Base-by-base conservation (phyloP, 1,140 invertebrate species). In the Teleogryllus occipitalis region DNA sequence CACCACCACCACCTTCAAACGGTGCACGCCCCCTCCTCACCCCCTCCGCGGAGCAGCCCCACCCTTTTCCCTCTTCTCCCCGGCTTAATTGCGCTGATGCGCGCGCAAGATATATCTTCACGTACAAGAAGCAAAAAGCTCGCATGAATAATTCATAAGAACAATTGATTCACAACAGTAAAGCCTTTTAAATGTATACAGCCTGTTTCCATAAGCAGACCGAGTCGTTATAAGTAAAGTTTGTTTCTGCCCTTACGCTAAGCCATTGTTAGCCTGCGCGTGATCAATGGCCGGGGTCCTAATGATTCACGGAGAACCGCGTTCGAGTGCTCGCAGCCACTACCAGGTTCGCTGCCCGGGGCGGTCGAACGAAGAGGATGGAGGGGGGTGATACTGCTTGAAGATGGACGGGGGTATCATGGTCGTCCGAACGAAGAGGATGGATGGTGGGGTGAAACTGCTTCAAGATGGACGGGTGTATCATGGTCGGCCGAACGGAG, bases 131-230 rank as follows among this genome's bases (percentile, higher is more conserved):
- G 54, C 54, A 65, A 65, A 65, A 65, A 65, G 54, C 54, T 65
- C 54, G 10, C 54, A 65, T 65, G 54, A 65, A 65, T 65, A 65
- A 65, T 65, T 65, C 54, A 65, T 65, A 65, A 18, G 54, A 14
- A 65, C 54, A 65, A 65, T 65, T 65, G 54, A 65, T 65, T 65
- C 54, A 65, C 54, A 65, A 65, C 54, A 65, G 54, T 65, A 65
- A 65, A 65, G 54, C 54, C 54, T 65, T 65, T 65, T 65, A 65
- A 65, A 65, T 65, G 54, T 65, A 65, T 18, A 65, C 54, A 65
- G 54, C 54, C 54, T 65, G 54, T 65, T 65, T 65, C 54, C 54
- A 65, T 65, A 65, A 65, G 54, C 54, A 65, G 54, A 65, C 10
- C 54, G 54, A 65, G 54, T 65, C 54, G 54, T 65, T 65, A 65